phyloP scores from a whole-genome alignment of 2,888 invertebrate species.

The Hofmannophila pseudospretella region DNA sequence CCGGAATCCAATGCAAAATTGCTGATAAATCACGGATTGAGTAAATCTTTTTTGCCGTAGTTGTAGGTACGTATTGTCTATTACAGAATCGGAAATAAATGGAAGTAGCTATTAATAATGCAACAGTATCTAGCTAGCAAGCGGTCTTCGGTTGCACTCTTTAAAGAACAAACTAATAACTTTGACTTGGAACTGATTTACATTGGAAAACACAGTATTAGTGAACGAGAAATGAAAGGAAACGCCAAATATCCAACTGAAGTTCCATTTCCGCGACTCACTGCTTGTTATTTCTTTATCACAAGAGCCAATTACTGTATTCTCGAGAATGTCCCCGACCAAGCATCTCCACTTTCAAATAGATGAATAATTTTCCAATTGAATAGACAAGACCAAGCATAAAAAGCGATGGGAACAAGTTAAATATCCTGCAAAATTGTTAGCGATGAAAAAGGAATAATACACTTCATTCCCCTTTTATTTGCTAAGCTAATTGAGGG shows the following conservation, averaged over 20 bases:
- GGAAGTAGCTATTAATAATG: too few relatives aligned
- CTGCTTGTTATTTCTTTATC: conserved; percentile 37
- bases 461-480: conserved; percentile 6
- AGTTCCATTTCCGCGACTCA: conserved; percentile 28
- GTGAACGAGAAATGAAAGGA: conserved; percentile 3
- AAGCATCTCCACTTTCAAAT: conserved; percentile 44
- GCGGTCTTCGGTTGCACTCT: too few relatives aligned
- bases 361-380: conserved; percentile 60
- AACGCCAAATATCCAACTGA: conserved; percentile 8
- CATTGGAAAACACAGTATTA: background rate
- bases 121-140: too few relatives aligned
- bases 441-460: background rate
- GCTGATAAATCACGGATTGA: too few relatives aligned
- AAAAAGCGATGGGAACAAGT: conserved; percentile 16
- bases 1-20: too few relatives aligned
- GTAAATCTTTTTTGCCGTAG: too few relatives aligned
- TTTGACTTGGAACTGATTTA: too few relatives aligned
- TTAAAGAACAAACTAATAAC: too few relatives aligned
- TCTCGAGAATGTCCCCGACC: conserved; percentile 30
- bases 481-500: conserved; percentile 23
- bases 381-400: conserved; percentile 36
- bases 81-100: too few relatives aligned
- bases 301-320: conserved; percentile 52
- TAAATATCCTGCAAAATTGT: conserved; percentile 5
- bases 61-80: too few relatives aligned